These are phyloP conservation scores for Rhorus exstirpatorius DNA, from an alignment of 2,888 invertebrate genomes.

Conservation along the genomic window DNA sequence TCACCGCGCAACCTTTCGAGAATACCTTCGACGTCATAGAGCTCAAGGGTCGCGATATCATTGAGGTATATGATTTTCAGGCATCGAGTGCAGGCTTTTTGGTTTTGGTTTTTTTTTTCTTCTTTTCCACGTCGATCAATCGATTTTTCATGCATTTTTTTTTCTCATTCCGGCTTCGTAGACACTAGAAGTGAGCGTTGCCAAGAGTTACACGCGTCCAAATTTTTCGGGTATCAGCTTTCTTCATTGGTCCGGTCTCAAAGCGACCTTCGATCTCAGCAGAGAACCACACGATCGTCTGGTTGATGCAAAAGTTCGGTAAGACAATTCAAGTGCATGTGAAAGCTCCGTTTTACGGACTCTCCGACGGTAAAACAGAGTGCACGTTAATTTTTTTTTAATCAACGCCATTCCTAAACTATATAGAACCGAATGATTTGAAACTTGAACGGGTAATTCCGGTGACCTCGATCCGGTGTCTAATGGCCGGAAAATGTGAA, in stretches of 20 bases:
- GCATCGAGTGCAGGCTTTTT: no score
- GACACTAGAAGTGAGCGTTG: conserved; percentile 75
- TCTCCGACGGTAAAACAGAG: no score
- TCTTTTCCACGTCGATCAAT: no score
- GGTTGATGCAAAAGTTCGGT: conserved; percentile 78
- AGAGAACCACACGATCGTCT: conserved; percentile 67
- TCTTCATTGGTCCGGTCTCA: conserved; percentile 80
- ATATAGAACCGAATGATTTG: no score
- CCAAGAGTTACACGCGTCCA: conserved; percentile 43
- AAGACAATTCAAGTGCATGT: conserved; percentile 34
- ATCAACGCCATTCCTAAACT: no score
- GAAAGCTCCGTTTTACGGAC: no score
- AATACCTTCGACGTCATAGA: conserved; percentile 91
- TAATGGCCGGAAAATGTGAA: no score
- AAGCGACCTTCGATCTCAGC: conserved; percentile 75
- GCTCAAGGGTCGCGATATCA: conserved; percentile 89
- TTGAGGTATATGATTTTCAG: no score
- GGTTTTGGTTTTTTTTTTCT: not conserved
- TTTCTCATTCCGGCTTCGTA: conserved; percentile 51
- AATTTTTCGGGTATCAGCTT: conserved; percentile 62
- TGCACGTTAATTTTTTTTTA: no score
- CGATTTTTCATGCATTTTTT: not conserved
- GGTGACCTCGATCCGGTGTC: no score
- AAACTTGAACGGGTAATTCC: no score
- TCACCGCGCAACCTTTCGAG: conserved; percentile 92